Evolutionary conservation across 2,888 invertebrate genomes (phyloP).

Genomic region (Lasioglossum pauxillum): DNA sequence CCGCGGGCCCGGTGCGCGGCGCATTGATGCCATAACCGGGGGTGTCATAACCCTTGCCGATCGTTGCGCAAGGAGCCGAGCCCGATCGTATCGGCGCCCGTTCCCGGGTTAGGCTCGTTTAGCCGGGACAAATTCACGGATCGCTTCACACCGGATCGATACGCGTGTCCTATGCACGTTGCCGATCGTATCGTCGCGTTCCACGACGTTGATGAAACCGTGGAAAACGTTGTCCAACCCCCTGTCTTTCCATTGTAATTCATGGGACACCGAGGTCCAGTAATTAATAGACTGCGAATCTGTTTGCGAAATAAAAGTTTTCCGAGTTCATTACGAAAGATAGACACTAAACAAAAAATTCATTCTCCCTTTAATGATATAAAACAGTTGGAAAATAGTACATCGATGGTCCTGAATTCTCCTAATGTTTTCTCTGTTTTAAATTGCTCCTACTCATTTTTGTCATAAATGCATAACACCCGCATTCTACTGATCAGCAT

Average conservation of each 20-base stretch:
- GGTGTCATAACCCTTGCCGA: conserved; percentile 37
- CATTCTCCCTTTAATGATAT: too few relatives aligned
- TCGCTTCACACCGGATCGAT: conserved; percentile 40
- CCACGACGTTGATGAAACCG: neutral
- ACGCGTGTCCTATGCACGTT: neutral
- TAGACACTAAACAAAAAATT: neutral
- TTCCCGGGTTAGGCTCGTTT: conserved; percentile 30
- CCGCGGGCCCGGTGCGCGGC: conserved; percentile 22
- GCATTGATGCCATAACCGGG: conserved; percentile 28
- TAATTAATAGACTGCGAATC: neutral
- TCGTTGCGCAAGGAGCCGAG: conserved; percentile 26
- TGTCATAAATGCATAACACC: too few relatives aligned
- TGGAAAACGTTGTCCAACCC: neutral
- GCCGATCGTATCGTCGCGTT: conserved; percentile 17
- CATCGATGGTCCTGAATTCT: too few relatives aligned
- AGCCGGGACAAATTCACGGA: conserved; percentile 46
- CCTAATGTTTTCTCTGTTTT: too few relatives aligned
- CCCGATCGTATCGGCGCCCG: conserved; percentile 32
- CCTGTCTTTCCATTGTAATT: neutral
- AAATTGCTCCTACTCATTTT: too few relatives aligned
- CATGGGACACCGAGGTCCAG: neutral
- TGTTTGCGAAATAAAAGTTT: neutral
- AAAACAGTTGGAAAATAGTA: too few relatives aligned
- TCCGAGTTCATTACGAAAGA: neutral
- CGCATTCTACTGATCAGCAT: too few relatives aligned